Percentiles rank a stretch among this genome's conserved stretches.
Evolutionary conservation across 2,888 invertebrate genomes (phyloP).

Genomic region (Falcaria lacertinaria): DNA sequence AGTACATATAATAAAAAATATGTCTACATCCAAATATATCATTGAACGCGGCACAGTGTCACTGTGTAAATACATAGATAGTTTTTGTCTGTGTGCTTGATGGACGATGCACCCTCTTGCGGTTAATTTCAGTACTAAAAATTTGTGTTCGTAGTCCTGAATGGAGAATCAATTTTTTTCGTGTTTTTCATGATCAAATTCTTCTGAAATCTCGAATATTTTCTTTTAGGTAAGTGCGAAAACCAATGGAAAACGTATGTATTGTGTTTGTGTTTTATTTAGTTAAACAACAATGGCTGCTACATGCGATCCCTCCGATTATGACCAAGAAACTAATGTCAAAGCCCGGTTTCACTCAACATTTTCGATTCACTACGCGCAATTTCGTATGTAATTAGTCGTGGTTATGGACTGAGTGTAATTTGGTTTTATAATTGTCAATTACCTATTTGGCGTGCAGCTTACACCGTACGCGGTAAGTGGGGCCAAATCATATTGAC

Average conservation of each 20-base stretch:
- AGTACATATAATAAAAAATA: too few relatives aligned
- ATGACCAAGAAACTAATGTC: conserved; percentile 74
- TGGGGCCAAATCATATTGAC: conserved; percentile 12
- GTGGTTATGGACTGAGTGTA: conserved; percentile 14
- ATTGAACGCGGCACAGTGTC: conserved; percentile 36
- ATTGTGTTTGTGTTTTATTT: conserved; percentile 18
- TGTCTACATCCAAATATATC: too few relatives aligned
- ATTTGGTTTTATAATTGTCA: conserved; percentile 8
- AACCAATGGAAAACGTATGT: conserved; percentile 20
- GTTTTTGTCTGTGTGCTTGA: background rate
- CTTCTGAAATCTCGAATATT: conserved; percentile 65
- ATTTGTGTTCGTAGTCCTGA: conserved; percentile 79
- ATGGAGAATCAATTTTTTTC: conserved; percentile 76
- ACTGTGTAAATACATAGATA: background rate
- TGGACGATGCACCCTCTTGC: conserved; percentile 41
- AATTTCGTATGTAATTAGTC: conserved; percentile 27
- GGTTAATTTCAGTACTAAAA: conserved; percentile 62
- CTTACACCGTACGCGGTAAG: conserved; percentile 29
- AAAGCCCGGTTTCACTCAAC: conserved; percentile 68
- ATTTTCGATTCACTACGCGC: conserved; percentile 47
- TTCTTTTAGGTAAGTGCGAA: conserved; percentile 66
- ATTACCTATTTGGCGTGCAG: conserved; percentile 8
- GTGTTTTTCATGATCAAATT: conserved; percentile 73
- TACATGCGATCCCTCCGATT: conserved; percentile 50
- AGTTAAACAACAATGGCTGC: conserved; percentile 36